Base-by-base conservation (phyloP, 2,888 invertebrate species). In the Pristionchus maxplancki region DNA sequence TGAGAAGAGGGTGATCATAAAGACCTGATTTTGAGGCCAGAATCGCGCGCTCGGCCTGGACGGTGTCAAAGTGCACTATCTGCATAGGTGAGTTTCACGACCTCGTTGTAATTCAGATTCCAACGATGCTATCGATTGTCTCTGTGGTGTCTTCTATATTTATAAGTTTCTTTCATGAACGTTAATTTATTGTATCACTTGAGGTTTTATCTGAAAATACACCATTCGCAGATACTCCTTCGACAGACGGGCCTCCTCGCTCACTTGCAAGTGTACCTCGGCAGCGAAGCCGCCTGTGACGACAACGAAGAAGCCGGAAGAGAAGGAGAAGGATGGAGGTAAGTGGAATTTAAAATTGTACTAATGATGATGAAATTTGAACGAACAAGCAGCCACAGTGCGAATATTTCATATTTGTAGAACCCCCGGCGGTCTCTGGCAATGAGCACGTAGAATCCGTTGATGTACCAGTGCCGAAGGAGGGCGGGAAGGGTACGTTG, bases 241-340 rank as follows among this genome's bases (percentile, higher is more conserved):
- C 62, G 5, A 5, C 17, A 58, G 62, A 24, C 58, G 84, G 2
- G 84, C 84, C 37, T 58, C 84, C 15, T 84, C 84, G 13, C 84
- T 84, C n/a, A 37, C 40, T 4, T 84, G 84, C 62, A 84, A 84
- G 62, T 84, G 84, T 28, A 82, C 82, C 11, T 31, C 31, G 1
- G 82, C 82, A 20, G 82, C 82, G 15, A 34, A 6, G 24, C n/a
- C 31, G 37, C 82, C 82, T n/a, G n/a, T n/a, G 50, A 28, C 82
- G 20, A 82, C 82, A 28, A 82, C 82, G 34, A 2, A 34, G 13
- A 67, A 67, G 15, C 67, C 67, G 34, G 67, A 67, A 15, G 11
- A 64, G 31, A 31, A 31, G 31, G 50, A 50, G 50, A 50, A 11
- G 50, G 50, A 50, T 15, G n/a, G n/a, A 67, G 67, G 1, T n/a